Evolutionary conservation across 2,113 vertebrate genomes (phyloP).

Genomic region (Hipposideros armiger): DNA sequence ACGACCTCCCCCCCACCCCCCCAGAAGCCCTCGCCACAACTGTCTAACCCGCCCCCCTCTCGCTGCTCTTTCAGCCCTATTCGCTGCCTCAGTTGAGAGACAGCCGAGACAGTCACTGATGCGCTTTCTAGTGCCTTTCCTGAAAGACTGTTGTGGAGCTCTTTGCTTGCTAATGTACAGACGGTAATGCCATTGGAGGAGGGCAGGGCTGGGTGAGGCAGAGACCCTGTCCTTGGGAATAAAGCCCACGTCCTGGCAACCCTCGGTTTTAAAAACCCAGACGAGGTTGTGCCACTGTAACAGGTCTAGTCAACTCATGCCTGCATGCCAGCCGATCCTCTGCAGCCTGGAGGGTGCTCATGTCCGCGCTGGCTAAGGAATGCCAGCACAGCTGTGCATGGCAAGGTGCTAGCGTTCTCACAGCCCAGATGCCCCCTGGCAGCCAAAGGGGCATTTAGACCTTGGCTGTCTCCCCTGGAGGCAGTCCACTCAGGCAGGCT

Average conservation of each 20-base stretch:
- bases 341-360: background rate
- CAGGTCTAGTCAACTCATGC: background rate
- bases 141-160: conserved; percentile 65
- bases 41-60: background rate
- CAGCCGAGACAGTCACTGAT: background rate
- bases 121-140: conserved; percentile 29
- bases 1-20: rapidly evolving
- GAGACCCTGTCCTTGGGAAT: background rate
- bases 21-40: background rate
- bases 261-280: background rate
- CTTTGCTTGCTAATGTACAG: conserved; percentile 63
- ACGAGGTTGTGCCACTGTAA: background rate
- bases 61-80: background rate
- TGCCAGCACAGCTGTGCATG: background rate
- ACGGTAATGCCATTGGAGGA: conserved; percentile 54
- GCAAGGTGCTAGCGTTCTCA: background rate
- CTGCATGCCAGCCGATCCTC: background rate
- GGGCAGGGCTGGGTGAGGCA: conserved; percentile 53
- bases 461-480: rapidly evolving
- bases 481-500: background rate
- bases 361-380: background rate
- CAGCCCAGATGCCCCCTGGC: rapidly evolving
- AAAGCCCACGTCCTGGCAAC: background rate
- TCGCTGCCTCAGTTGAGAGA: background rate
- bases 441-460: background rate